Conservation (phyloP, 2,888 invertebrate species). For the Trichopria drosophilae region DNA sequence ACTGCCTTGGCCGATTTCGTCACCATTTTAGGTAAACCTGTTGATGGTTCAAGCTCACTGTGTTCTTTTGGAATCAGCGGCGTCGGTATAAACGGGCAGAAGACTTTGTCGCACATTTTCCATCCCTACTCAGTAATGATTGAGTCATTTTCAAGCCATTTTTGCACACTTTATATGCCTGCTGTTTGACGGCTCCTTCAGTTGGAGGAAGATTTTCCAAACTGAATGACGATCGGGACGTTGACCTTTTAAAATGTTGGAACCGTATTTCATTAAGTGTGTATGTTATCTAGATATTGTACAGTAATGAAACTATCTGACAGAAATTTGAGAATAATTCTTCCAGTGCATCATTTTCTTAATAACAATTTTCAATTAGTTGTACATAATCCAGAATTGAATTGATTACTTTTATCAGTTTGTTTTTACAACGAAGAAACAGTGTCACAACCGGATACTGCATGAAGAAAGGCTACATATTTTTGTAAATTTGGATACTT, state of each 20-base stretch:
- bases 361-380: slow-evolving; percentile 21
- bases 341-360: slow-evolving; percentile 28
- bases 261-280: slow-evolving; percentile 34
- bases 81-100: slow-evolving; percentile 33
- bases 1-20: no score
- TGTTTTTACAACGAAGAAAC: no score
- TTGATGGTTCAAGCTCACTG: no score
- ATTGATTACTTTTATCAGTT: no score
- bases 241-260: slow-evolving; percentile 33
- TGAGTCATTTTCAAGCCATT: slow-evolving; percentile 30
- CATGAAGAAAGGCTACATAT: no score
- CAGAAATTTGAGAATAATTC: slow-evolving; percentile 22
- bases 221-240: slow-evolving; percentile 29
- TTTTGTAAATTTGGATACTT: no score
- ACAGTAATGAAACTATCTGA: slow-evolving; percentile 32
- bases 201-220: slow-evolving; percentile 34
- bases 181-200: slow-evolving; percentile 35
- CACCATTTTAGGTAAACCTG: no score
- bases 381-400: no score
- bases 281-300: slow-evolving; percentile 32
- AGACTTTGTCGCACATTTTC: slow-evolving; percentile 26
- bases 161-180: slow-evolving; percentile 33
- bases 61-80: slow-evolving; percentile 29
- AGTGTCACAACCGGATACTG: no score
- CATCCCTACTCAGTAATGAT: slow-evolving; percentile 31